Base-by-base conservation (phyloP, 2,888 invertebrate species). In the Piscicola geometra region DNA sequence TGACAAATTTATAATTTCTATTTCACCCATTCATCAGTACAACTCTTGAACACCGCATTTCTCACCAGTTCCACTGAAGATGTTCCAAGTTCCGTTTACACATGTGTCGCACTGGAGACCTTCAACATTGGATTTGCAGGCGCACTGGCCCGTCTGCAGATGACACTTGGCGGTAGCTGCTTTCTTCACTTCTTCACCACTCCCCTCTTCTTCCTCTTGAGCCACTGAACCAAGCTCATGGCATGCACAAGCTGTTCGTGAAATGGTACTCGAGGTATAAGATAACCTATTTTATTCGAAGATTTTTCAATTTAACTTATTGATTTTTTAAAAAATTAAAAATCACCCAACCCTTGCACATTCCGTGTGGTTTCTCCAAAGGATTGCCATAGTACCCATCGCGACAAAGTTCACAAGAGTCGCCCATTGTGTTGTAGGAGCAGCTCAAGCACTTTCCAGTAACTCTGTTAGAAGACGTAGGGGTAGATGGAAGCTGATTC, bases 381-480 rank as follows among this genome's bases (percentile, higher is more conserved):
- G 98, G 95, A 84, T 98, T 93, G 12, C 98, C 98, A 85, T 92
- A 98, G 87, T 90, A 95, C 78, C 94, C 96, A 78, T 92, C 89
- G 80, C 94, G 87, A 86, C 98, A 98, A 82, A 91, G 90, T 80
- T 97, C 95, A 84, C 98, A 99, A 83, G 91, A 90, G 60, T 89
- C 88, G 0, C 98, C 98, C 60, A 91, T 93, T 0, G 97, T 97
- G 82, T 94, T 94, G 86, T 94, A 92, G 80, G 96, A 93, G 85
- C 99, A 99, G 86, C 96, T 97, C 69, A 94, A 87, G 86, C 99
- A 99, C 83, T 94, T 93, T 30, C 98, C 98, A 2, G 92, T 93
- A 0, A 92, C 92, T 21, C 94, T 86, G 78, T n/a, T n/a, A n/a
- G n/a, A n/a, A n/a, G n/a, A n/a, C n/a, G n/a, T n/a, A n/a, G n/a